Evolutionary conservation across 2,888 invertebrate species (phyloP), one percentile per base, ranked within the genome.

Genomic region (Drosophila sordidula): DNA sequence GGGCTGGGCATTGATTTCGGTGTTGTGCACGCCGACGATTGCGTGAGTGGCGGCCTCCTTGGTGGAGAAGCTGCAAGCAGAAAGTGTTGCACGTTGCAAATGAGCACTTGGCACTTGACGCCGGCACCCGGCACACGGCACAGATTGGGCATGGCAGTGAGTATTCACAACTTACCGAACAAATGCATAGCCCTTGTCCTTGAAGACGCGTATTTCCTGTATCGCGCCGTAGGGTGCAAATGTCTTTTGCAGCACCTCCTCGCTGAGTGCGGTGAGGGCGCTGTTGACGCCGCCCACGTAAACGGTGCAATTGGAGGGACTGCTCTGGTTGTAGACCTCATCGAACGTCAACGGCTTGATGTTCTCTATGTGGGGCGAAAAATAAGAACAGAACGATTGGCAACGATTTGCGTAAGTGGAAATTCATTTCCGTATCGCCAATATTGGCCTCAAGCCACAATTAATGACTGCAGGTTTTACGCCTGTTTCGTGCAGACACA

Each of bases 21-120:
- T 97, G 93, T 99, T 99, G 94, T 99, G 98, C 55, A 99, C 97
- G 3, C 98, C 97, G 52, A 98, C 98, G 80, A 99, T 99, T 73
- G 99, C 99, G 92, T 98, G 98, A 49, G 98, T 98, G 65, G 99
- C 99, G 65, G 98, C 97, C 93, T 99, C 99, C 93, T 99, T 99
- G 69, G 97, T 98, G n/a, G 98, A 97, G 94, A 99, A 99, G 93
- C 99, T 99, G 93, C 3, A 55, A 46, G 1, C 9, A 25, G 6
- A 56, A 3, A 25, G 25, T 34, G 8, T 34, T 11, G 55, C n/a
- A 29, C 38, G 39, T 45, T 49, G 6, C 29, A 46, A 22, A 69
- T 51, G 26, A 58, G 25, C 32, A 57, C 1, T 8, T 26, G 4
- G 6, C 26, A 29, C 9, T n/a, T n/a, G n/a, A n/a, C n/a, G n/a